These are phyloP conservation scores for Greenwoodochromis staneri DNA, from an alignment of 2,113 vertebrate species.

Conservation along the genomic window DNA sequence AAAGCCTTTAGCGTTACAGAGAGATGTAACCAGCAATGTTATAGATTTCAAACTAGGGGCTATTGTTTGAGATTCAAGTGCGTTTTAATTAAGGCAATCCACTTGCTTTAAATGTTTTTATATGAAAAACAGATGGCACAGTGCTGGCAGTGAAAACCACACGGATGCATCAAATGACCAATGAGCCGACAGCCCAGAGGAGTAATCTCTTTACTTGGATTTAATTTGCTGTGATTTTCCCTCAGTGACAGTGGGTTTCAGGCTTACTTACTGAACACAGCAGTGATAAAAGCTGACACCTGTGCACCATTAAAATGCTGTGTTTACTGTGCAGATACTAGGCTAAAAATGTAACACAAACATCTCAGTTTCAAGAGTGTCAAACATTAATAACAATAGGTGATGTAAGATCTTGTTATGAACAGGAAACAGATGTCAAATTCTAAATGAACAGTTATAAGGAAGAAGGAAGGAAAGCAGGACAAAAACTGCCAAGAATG, in stretches of 20 bases:
- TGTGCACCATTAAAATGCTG: not conserved
- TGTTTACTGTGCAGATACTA: not conserved
- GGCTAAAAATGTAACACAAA: not conserved
- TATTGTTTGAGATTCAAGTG: not conserved
- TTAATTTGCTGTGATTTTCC: not conserved
- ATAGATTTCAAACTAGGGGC: not conserved
- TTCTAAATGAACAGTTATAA: not conserved
- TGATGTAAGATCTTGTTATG: not conserved
- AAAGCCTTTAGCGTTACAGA: not conserved
- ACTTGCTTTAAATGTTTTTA: not conserved
- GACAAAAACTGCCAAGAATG: not conserved
- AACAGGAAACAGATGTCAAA: not conserved
- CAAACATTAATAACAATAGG: not conserved
- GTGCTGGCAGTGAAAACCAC: not conserved
- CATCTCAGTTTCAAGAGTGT: not conserved
- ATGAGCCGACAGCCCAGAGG: not conserved
- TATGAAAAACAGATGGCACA: not conserved
- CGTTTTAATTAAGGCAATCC: not conserved
- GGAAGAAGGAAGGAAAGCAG: not conserved
- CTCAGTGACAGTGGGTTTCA: not conserved
- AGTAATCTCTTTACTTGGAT: conserved; percentile 39
- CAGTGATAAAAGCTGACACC: not conserved
- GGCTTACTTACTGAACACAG: not conserved
- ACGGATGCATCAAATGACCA: not conserved
- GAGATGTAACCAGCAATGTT: not conserved